Base-by-base conservation (phyloP, 2,797 vertebrate species). In the Micromesistius poutassou region DNA sequence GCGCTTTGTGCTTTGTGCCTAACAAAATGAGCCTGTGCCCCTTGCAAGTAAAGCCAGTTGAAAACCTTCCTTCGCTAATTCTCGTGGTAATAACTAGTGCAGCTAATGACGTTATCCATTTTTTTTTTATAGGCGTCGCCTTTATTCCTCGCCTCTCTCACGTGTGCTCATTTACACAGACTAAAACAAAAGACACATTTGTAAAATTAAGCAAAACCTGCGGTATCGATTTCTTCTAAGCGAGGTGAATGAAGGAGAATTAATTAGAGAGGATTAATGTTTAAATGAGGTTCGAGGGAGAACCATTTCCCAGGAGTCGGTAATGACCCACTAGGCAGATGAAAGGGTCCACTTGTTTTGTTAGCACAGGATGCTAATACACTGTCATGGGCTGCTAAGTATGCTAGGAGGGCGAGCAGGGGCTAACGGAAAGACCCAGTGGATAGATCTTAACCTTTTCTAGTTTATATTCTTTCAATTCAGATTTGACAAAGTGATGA, bases 241-340 rank as follows among this genome's bases (percentile, higher is more conserved):
- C 83, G 93, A 89, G 90, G 91, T 81, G 87, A 94, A 90, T 84
- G 86, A 89, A 94, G 93, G 91, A 88, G 88, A 95, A 95, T 95
- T 93, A 93, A 86, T 93, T 94, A 94, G 93, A 93, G 75, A 86
- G 84, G 92, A 94, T 95, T 91, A 93, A 94, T 89, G 89, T 92
- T 92, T 93, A 91, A 93, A 94, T 85, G 90, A 92, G 90, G 91
- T 55, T 55, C 87, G 74, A 84, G 80, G 80, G 78, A 79, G 82
- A 89, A 81, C 88, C 77, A 87, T 80, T 81, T 91, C 85, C 91
- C 76, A 22, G 80, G 86, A 87, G 85, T 87, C 91, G 92, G 91
- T 91, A 93, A 91, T 91, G 91, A 91, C 89, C 86, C 83, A 78
- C 76, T 73, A 85, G 87, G 84, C 79, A 80, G 83, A 87, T 71